These are phyloP conservation scores for Suricata suricatta DNA, from an alignment of 2,113 vertebrate species.

Conservation along the genomic window DNA sequence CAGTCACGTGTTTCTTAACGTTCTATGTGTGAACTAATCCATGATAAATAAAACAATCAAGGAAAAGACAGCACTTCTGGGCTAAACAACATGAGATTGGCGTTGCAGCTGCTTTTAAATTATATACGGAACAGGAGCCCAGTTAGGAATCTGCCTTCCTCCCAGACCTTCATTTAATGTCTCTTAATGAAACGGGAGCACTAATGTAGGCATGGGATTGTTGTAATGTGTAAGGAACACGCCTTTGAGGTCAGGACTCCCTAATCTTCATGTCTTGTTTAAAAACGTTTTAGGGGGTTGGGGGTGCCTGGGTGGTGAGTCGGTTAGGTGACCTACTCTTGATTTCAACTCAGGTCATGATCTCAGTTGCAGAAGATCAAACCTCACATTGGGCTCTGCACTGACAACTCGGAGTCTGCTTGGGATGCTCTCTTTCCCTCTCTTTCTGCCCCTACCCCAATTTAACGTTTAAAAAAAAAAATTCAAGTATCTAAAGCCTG, in stretches of 20 bases:
- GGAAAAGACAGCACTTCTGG: background rate
- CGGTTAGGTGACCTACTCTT: no score
- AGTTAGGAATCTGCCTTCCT: background rate
- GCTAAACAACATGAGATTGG: background rate
- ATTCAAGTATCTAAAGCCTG: background rate
- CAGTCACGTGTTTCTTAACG: background rate
- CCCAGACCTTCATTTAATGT: background rate
- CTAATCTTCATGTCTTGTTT: background rate
- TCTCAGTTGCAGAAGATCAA: no score
- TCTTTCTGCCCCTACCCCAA: no score
- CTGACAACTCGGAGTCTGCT: no score
- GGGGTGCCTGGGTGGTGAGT: no score
- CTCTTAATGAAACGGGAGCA: background rate
- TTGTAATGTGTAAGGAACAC: background rate
- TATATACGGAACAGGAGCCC: background rate
- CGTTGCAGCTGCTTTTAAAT: background rate
- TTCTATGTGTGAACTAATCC: background rate
- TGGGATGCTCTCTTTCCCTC: no score
- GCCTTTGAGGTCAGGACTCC: background rate
- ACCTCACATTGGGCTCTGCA: no score
- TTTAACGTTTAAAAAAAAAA: no score
- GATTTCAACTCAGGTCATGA: no score
- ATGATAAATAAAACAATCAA: background rate
- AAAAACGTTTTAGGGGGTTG: background rate
- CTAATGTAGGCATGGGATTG: no score